These are phyloP conservation scores for Chloromyia formosa DNA, from an alignment of 2,888 invertebrate genomes.

Conservation along the genomic window DNA sequence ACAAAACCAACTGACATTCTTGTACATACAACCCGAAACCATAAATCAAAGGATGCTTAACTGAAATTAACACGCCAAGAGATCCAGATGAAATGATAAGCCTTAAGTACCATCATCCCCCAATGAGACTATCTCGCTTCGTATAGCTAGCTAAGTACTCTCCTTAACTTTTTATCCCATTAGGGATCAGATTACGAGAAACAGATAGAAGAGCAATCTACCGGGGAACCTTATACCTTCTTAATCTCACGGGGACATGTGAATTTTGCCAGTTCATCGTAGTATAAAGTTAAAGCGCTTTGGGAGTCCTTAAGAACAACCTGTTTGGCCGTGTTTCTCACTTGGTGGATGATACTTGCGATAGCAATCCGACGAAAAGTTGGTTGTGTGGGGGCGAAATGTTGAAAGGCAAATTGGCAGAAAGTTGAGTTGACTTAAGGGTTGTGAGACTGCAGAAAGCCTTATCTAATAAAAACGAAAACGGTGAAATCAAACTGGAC, in stretches of 20 bases:
- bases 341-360: neutral
- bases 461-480: too few species aligned
- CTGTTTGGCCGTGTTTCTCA: neutral
- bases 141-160: slow-evolving; percentile 24
- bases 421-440: neutral
- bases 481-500: too few species aligned
- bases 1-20: neutral
- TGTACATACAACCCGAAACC: neutral
- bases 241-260: slow-evolving; percentile 40
- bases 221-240: slow-evolving; percentile 24
- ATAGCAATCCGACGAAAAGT: neutral
- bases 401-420: neutral
- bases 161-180: slow-evolving; percentile 37
- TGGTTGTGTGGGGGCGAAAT: neutral
- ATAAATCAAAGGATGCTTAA: slow-evolving; percentile 37
- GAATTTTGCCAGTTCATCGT: slow-evolving; percentile 32
- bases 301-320: slow-evolving; percentile 6
- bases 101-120: slow-evolving; percentile 12
- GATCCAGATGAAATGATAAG: slow-evolving; percentile 32
- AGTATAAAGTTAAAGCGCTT: slow-evolving; percentile 29
- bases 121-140: slow-evolving; percentile 16
- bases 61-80: slow-evolving; percentile 38
- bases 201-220: slow-evolving; percentile 38
- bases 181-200: slow-evolving; percentile 39
- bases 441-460: neutral